Evolutionary conservation across 1,140 invertebrate genomes (phyloP).

Genomic region (Lasaia peninsularis): DNA sequence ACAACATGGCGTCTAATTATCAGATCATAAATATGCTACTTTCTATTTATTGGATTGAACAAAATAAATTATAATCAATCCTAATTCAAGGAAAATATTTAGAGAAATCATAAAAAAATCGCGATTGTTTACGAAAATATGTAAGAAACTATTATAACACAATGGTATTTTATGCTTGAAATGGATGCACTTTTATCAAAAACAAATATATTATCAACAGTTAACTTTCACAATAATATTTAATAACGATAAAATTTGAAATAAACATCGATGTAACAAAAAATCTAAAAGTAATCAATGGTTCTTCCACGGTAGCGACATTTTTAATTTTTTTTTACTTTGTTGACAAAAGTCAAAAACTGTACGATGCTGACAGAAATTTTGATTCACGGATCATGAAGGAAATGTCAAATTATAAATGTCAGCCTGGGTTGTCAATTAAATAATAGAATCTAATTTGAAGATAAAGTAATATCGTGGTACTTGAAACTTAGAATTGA

Average conservation of each 20-base stretch:
- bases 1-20: constrained; percentile 66
- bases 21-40: constrained; percentile 20
- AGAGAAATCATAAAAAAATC: not conserved
- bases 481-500: too few relatives aligned
- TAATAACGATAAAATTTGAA: constrained; percentile 15
- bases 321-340: constrained; percentile 16
- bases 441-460: too few relatives aligned
- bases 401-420: too few relatives aligned
- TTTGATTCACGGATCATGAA: too few relatives aligned
- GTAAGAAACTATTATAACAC: not conserved
- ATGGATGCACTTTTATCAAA: not conserved
- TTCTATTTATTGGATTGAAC: not conserved
- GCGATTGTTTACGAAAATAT: not conserved
- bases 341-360: constrained; percentile 6
- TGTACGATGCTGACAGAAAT: too few relatives aligned
- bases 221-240: constrained; percentile 9
- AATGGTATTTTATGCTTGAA: too few relatives aligned
- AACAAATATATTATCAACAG: constrained; percentile 10
- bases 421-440: too few relatives aligned
- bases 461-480: too few relatives aligned
- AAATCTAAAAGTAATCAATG: constrained; percentile 22
- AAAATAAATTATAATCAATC: not conserved
- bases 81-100: not conserved
- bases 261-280: constrained; percentile 21
- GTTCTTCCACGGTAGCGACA: constrained; percentile 21